These are phyloP conservation scores for Trileptium ribeirensis DNA, from an alignment of 2,888 invertebrate species.

Conservation along the genomic window DNA sequence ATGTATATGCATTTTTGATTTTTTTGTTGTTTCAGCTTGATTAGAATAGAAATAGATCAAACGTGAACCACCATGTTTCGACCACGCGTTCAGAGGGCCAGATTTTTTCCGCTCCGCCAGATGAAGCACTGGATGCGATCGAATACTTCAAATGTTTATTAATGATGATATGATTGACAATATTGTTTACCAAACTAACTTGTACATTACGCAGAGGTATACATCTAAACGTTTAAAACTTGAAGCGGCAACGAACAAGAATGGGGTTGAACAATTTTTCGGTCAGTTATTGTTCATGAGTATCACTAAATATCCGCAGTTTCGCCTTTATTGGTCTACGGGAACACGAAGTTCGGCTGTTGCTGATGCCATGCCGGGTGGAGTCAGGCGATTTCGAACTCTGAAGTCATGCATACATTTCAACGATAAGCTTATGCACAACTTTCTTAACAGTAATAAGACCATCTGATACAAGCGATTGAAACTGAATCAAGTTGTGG, in stretches of 20 bases:
- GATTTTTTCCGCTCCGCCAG: background rate
- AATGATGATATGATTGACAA: background rate
- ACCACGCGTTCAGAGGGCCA: background rate
- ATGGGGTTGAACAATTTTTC: background rate
- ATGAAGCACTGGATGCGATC: background rate
- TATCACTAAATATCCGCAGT: background rate
- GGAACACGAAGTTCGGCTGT: background rate
- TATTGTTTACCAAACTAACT: background rate
- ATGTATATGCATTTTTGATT: no score
- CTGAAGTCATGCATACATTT: background rate
- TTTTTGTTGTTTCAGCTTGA: no score
- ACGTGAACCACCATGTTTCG: background rate
- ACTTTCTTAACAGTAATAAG: no score
- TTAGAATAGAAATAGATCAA: background rate
- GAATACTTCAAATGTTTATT: background rate
- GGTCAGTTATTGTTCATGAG: background rate
- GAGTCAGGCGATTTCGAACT: background rate
- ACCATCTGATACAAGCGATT: no score
- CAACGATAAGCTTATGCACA: no score
- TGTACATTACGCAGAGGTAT: background rate
- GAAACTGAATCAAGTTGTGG: no score
- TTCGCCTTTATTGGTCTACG: background rate
- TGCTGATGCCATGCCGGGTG: background rate
- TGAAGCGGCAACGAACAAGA: background rate
- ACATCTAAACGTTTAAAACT: background rate